Conservation (phyloP, 1,140 invertebrate species). For the Cyrtorhinus lividipennis region DNA sequence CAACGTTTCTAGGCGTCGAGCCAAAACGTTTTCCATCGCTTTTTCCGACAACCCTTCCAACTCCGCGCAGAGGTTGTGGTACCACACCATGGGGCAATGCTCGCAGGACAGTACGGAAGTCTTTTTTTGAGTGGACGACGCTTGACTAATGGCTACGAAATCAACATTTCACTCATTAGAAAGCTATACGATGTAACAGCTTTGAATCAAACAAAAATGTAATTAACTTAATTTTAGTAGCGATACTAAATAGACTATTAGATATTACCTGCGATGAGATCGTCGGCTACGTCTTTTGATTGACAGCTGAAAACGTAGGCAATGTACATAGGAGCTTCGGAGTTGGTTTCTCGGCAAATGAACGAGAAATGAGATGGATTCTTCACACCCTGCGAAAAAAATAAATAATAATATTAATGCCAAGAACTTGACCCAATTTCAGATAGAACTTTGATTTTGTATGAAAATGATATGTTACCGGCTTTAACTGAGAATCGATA, state of each 20-base stretch:
- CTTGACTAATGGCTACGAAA: slow-evolving; percentile 77
- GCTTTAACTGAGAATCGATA: not conserved
- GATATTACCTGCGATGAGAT: slow-evolving; percentile 59
- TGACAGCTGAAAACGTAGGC: slow-evolving; percentile 86
- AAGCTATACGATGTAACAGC: too few species aligned
- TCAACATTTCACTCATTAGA: too few species aligned
- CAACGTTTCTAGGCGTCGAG: slow-evolving; percentile 62
- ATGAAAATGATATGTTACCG: not conserved
- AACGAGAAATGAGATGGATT: slow-evolving; percentile 84
- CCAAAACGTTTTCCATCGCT: slow-evolving; percentile 60
- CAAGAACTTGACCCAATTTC: not conserved
- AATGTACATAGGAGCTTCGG: slow-evolving; percentile 48
- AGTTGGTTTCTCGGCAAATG: slow-evolving; percentile 56
- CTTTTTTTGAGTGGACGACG: slow-evolving; percentile 52
- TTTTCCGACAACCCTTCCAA: slow-evolving; percentile 62
- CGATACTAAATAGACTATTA: too few species aligned
- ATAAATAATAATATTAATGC: too few species aligned
- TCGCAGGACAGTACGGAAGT: slow-evolving; percentile 48
- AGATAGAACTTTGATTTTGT: not conserved
- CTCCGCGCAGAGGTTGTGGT: slow-evolving; percentile 73
- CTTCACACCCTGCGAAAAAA: slow-evolving; percentile 48
- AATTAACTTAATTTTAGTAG: too few species aligned
- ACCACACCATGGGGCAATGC: slow-evolving; percentile 92
- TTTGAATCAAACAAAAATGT: too few species aligned
- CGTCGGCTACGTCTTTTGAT: slow-evolving; percentile 59